Conservation (phyloP, 2,888 invertebrate species). For the Cheilosia variabilis region DNA sequence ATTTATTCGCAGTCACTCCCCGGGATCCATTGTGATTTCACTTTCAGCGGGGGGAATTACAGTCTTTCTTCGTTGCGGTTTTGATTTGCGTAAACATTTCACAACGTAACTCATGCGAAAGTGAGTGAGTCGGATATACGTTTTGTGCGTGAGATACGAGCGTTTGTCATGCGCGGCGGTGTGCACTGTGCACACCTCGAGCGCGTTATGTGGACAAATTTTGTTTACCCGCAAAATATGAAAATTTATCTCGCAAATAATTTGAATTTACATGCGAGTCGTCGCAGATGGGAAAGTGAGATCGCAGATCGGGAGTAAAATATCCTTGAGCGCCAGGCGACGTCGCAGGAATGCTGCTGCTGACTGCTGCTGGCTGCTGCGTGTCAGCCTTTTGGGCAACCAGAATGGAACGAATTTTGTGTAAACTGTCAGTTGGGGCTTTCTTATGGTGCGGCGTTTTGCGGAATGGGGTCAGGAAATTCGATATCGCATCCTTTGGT, state of each 20-base stretch:
- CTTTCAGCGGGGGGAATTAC: constrained; percentile 58
- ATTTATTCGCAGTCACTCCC: not conserved
- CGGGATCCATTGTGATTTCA: constrained; percentile 52
- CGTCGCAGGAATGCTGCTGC: constrained; percentile 23
- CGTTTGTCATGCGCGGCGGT: constrained; percentile 53
- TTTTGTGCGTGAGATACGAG: constrained; percentile 67
- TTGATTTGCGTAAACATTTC: constrained; percentile 49
- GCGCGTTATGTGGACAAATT: constrained; percentile 46
- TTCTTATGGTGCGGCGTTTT: not conserved
- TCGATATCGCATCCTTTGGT: constrained; percentile 25
- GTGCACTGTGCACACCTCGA: not conserved
- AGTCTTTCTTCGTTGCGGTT: constrained; percentile 18
- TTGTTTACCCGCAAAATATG: constrained; percentile 56
- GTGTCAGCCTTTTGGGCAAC: constrained; percentile 35
- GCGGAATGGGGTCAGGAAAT: constrained; percentile 62
- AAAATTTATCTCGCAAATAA: constrained; percentile 59
- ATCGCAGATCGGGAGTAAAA: constrained; percentile 37
- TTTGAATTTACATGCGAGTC: constrained; percentile 53
- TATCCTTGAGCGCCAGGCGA: constrained; percentile 1
- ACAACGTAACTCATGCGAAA: constrained; percentile 53
- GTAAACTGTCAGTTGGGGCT: constrained; percentile 44
- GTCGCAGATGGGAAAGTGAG: constrained; percentile 60
- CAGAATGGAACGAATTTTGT: constrained; percentile 28
- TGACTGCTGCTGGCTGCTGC: constrained; percentile 1
- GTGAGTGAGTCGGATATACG: constrained; percentile 49